Evolutionary conservation across 2,888 invertebrate genomes (phyloP).

Genomic region (Chloroclystis v-ata): DNA sequence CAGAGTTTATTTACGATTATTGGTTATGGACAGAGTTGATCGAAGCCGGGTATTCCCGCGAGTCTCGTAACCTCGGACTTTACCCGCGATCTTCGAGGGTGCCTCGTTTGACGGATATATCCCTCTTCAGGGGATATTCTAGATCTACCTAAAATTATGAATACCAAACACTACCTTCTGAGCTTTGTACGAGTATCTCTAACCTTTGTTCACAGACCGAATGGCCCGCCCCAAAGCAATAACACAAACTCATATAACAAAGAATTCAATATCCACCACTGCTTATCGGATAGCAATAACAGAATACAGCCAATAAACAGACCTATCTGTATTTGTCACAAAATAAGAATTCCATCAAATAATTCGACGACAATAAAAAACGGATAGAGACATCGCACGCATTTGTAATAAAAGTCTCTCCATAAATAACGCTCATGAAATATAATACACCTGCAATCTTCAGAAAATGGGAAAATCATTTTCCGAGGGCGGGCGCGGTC

Average conservation of each 20-base stretch:
- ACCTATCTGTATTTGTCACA: constrained; percentile 60
- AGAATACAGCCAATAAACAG: constrained; percentile 57
- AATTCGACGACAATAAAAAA: constrained; percentile 70
- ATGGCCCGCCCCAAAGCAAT: constrained; percentile 22
- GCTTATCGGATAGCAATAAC: constrained; percentile 49
- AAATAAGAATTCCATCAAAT: constrained; percentile 71
- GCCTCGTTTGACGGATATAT: constrained; percentile 70
- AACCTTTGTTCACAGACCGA: neutral
- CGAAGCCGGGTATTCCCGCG: constrained; percentile 59
- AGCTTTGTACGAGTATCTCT: too few species aligned
- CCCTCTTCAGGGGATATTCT: constrained; percentile 62
- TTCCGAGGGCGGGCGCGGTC: constrained; percentile 75
- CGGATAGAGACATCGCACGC: constrained; percentile 77
- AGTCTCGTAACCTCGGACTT: constrained; percentile 74
- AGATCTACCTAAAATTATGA: constrained; percentile 64
- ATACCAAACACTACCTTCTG: constrained; percentile 34
- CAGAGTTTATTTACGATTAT: constrained; percentile 75
- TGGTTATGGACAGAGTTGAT: constrained; percentile 75
- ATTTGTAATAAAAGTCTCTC: constrained; percentile 77
- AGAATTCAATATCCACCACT: constrained; percentile 45
- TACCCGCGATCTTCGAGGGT: constrained; percentile 51
- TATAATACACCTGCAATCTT: constrained; percentile 79
- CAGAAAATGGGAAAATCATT: constrained; percentile 77
- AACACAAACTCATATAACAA: constrained; percentile 38
- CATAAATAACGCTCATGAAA: constrained; percentile 79